A percentile compares a stretch with the other conserved stretches of the same genome.
phyloP scores from a whole-genome alignment of 2,113 vertebrate species.

The Gadus chalcogrammus region DNA sequence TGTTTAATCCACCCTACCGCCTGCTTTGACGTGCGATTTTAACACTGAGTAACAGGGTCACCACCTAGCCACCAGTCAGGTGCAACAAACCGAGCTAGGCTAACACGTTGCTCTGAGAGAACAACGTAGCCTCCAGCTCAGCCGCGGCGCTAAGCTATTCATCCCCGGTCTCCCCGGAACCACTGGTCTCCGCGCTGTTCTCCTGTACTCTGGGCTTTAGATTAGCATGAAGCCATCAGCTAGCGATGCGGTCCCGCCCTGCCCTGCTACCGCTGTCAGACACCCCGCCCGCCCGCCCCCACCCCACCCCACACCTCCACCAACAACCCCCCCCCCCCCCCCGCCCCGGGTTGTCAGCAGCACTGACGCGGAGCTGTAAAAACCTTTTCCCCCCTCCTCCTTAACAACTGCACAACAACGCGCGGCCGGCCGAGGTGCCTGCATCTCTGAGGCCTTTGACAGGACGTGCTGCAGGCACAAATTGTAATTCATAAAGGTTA shows the following conservation, averaged over 20 bases:
- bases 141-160: no score
- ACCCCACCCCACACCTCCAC: slow-evolving; percentile 65
- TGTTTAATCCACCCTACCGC: no score
- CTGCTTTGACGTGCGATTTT: no score
- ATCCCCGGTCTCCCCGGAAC: slow-evolving; percentile 39
- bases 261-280: slow-evolving; percentile 73
- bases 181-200: slow-evolving; percentile 47
- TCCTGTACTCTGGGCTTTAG: slow-evolving; percentile 60
- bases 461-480: slow-evolving; percentile 82
- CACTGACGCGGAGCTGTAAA: slow-evolving; percentile 74
- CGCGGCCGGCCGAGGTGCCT: slow-evolving; percentile 67
- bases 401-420: slow-evolving; percentile 78
- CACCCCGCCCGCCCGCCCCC: background rate
- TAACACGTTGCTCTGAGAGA: no score
- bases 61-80: no score
- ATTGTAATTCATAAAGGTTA: slow-evolving; percentile 86
- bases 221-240: slow-evolving; percentile 71
- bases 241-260: slow-evolving; percentile 64
- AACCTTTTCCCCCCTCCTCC: slow-evolving; percentile 73
- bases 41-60: no score
- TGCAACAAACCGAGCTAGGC: no score
- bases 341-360: slow-evolving; percentile 74
- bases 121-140: no score
- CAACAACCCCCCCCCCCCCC: slow-evolving; percentile 51
- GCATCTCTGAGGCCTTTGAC: slow-evolving; percentile 77